Evolutionary conservation across 2,113 vertebrate species (phyloP).

Genomic region (Phrynosoma platyrhinos): DNA sequence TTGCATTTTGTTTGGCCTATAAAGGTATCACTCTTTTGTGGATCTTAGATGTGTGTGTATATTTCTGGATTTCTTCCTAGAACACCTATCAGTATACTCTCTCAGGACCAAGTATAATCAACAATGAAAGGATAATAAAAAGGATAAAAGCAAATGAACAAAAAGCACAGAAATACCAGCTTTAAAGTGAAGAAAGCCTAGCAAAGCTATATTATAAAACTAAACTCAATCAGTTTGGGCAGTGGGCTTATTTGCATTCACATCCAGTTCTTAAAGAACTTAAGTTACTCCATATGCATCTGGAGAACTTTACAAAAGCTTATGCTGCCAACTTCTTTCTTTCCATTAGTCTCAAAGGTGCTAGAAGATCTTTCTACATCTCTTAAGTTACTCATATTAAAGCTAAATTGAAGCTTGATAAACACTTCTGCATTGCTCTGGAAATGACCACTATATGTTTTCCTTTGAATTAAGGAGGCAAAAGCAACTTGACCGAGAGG

Average conservation of each 20-base stretch:
- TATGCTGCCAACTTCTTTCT: too few species aligned
- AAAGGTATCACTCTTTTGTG: too few species aligned
- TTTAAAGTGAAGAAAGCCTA: background rate
- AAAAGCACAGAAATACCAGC: background rate
- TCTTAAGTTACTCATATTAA: too few species aligned
- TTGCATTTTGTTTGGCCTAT: too few species aligned
- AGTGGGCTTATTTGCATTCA: background rate
- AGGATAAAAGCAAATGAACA: background rate
- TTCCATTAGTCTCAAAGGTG: too few species aligned
- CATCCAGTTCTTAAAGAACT: background rate
- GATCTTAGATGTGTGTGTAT: background rate
- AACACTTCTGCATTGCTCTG: background rate
- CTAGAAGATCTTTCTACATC: too few species aligned
- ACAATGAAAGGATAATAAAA: background rate
- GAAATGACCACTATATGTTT: background rate
- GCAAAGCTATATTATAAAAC: background rate
- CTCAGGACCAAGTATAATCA: background rate
- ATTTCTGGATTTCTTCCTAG: background rate
- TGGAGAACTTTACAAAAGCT: too few species aligned
- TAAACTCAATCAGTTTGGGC: background rate
- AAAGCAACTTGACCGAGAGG: background rate
- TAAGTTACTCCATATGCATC: too few species aligned
- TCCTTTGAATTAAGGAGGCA: background rate
- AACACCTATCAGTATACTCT: background rate
- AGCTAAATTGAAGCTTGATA: background rate